Percentiles rank a stretch among this genome's conserved stretches.
These are phyloP conservation scores for Stenolophus ochropezus DNA, from an alignment of 2,888 invertebrate genomes.

Conservation along the genomic window DNA sequence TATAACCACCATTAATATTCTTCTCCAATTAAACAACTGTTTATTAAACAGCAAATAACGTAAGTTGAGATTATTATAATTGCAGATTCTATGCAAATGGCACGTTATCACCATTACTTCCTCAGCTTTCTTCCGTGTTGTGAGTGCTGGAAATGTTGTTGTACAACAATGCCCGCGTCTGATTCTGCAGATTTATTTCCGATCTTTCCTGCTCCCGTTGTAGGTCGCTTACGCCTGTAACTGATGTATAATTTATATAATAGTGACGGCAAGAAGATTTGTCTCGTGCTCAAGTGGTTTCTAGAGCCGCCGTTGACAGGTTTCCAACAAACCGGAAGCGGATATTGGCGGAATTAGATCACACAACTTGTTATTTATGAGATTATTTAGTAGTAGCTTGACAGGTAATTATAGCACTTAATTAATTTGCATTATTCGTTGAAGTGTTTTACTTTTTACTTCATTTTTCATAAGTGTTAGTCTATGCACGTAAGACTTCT, in stretches of 20 bases:
- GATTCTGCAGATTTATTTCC: not conserved
- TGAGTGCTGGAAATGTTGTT: not conserved
- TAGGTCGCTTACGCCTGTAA: not conserved
- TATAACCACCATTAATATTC: not conserved
- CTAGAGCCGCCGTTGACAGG: not conserved
- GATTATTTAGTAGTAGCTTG: not conserved
- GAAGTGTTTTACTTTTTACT: not conserved
- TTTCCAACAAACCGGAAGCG: constrained; percentile 23
- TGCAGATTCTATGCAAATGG: not conserved
- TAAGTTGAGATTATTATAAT: not conserved
- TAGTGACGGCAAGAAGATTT: not conserved
- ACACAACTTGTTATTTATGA: not conserved
- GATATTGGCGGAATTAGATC: constrained; percentile 16
- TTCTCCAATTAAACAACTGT: not conserved
- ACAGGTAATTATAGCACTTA: constrained; percentile 9
- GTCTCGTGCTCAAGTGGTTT: constrained; percentile 21
- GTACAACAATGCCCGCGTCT: constrained; percentile 17
- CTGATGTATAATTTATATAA: constrained; percentile 27
- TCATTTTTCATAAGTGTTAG: not conserved
- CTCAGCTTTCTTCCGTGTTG: constrained; percentile 1
- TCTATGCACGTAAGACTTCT: not conserved
- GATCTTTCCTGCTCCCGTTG: constrained; percentile 20
- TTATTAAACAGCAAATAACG: not conserved
- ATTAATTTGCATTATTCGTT: not conserved
- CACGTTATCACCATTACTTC: constrained; percentile 20